These are phyloP conservation scores for Punctoribates punctum DNA, from an alignment of 2,888 invertebrate genomes.

Conservation along the genomic window DNA sequence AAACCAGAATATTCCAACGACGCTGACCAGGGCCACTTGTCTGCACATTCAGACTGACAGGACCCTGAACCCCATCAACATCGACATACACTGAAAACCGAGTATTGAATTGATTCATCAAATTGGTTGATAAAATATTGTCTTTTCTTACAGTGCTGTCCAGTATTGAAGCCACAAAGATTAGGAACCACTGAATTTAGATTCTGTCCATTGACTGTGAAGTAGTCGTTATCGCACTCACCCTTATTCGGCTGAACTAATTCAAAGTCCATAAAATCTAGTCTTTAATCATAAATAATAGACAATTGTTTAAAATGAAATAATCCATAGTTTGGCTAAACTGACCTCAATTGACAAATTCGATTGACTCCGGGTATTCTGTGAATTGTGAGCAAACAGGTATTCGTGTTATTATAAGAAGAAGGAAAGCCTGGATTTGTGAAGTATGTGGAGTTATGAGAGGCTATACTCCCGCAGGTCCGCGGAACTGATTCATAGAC, in stretches of 20 bases:
- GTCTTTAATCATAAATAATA: constrained; percentile 19
- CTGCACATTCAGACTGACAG: constrained; percentile 43
- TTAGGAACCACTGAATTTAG: constrained; percentile 45
- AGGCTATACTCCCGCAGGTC: constrained; percentile 68
- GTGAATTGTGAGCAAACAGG: constrained; percentile 45
- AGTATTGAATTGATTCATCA: no score
- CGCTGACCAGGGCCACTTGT: constrained; percentile 45
- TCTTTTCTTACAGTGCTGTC: constrained; percentile 46
- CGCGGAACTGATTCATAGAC: constrained; percentile 43
- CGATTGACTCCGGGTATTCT: constrained; percentile 41
- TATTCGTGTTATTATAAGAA: constrained; percentile 43
- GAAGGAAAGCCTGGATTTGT: constrained; percentile 61
- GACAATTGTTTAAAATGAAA: no score
- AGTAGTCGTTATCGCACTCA: constrained; percentile 45
- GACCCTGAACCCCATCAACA: constrained; percentile 45
- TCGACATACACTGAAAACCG: constrained; percentile 47
- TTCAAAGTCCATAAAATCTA: constrained; percentile 48
- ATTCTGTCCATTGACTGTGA: constrained; percentile 45
- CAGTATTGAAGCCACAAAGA: constrained; percentile 47
- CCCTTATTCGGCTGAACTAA: constrained; percentile 44
- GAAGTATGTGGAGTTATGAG: constrained; percentile 79
- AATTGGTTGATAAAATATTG: not conserved
- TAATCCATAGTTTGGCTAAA: no score
- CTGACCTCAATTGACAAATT: constrained; percentile 47
- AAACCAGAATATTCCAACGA: constrained; percentile 47